phyloP scores from a whole-genome alignment of 2,888 invertebrate genomes.

The Erannis defoliaria region DNA sequence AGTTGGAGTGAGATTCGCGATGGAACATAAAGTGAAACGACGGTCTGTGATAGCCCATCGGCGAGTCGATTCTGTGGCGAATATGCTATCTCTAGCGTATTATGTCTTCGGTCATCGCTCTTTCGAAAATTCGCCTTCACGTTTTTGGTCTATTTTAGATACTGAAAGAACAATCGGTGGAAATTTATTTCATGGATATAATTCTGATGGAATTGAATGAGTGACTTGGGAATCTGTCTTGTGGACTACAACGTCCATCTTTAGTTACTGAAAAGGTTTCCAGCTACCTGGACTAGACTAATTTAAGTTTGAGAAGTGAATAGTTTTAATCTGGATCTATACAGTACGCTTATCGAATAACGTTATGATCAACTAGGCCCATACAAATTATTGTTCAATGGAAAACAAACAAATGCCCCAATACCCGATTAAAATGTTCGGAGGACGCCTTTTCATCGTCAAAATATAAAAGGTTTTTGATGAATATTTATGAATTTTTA shows the following conservation, averaged over 20 bases:
- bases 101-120: slow-evolving; percentile 42
- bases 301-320: neutral
- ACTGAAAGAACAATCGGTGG: slow-evolving; percentile 14
- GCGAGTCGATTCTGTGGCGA: slow-evolving; percentile 45
- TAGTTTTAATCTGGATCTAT: neutral
- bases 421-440: neutral
- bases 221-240: no score
- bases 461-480: slow-evolving; percentile 42
- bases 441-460: slow-evolving; percentile 45
- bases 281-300: no score
- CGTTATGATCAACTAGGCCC: no score
- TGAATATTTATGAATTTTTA: slow-evolving; percentile 46
- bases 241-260: no score
- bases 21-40: slow-evolving; percentile 48
- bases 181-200: slow-evolving; percentile 23
- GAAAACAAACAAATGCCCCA: neutral
- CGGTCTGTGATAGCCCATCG: slow-evolving; percentile 48
- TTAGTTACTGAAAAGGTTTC: neutral
- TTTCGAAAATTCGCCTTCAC: slow-evolving; percentile 33
- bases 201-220: slow-evolving; percentile 30
- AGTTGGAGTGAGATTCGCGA: slow-evolving; percentile 46
- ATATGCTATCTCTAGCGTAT: slow-evolving; percentile 49
- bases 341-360: no score
- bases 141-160: slow-evolving; percentile 21
- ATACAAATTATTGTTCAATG: neutral